Base-by-base conservation (phyloP, 2,113 vertebrate genomes). In the Poecile atricapillus region DNA sequence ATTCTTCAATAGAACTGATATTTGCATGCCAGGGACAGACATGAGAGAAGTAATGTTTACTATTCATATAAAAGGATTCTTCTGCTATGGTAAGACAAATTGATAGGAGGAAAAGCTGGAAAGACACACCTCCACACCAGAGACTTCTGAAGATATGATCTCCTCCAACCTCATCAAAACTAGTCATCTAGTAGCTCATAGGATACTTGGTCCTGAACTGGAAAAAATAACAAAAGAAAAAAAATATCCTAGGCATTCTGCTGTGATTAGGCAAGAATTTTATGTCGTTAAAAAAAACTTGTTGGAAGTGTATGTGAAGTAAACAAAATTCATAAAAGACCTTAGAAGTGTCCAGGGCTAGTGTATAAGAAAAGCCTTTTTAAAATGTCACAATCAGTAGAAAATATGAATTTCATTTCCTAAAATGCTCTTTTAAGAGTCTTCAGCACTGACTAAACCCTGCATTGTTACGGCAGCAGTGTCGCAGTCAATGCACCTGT, bases 221-320 rank as follows among this genome's bases (percentile, higher is more conserved):
- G 5, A 28, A 25, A 59, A 83, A 83, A n/a, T 25, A 52, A 41
- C 9, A 62, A 49, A 67, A 87, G 2, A 12, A 74, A 74, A 74
- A 73, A 76, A 47, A 17, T 44, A 69, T 60, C 28, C 13, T 24
- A 23, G 28, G 7, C 43, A 77, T 78, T 83, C 39, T 1, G 15
- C 30, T 47, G 53, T n/a, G 60, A 73, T 75, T 92, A 84, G 85
- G 50, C 39, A 77, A 59, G 41, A 35, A 83, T 88, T 89, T 89
- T 35, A 31, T 80, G n/a, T 93, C 82, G 93, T 86, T 93, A 83
- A 74, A 90, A 96, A 92, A 87, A 46, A 58, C 79, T 78, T 82
- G 55, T 90, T 87, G 43, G 15, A 71, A 90, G 56, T 35, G 31
- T 44, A 78, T 85, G 77, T 81, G 46, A 70, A 71, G 59, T 74